Percentiles rank a stretch among this genome's conserved stretches.
phyloP scores from a whole-genome alignment of 1,140 invertebrate genomes.

The Pentalonia nigronervosa region DNA sequence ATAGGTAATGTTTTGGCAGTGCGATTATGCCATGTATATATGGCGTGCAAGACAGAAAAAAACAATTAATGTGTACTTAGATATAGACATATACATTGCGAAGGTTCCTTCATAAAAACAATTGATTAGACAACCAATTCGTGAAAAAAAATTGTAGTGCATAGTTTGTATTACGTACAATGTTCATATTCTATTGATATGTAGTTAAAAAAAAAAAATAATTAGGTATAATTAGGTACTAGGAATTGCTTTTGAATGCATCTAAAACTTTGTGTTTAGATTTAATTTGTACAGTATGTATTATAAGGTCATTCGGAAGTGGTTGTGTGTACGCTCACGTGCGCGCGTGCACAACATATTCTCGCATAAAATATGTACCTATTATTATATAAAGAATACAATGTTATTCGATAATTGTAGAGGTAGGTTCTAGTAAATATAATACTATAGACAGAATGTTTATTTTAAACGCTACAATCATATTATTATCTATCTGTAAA shows the following conservation, averaged over 20 bases:
- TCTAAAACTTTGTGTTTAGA: not conserved
- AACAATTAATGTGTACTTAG: not conserved
- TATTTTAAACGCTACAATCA: not conserved
- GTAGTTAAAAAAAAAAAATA: not conserved
- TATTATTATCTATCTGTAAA: not conserved
- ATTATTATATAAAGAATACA: not conserved
- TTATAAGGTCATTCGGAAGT: not conserved
- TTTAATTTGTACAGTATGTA: not conserved
- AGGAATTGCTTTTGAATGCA: not conserved
- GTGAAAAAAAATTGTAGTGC: not conserved
- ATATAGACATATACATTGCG: not conserved
- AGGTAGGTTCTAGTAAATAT: not conserved
- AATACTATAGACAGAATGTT: not conserved
- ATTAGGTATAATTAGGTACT: not conserved
- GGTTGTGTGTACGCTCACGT: not conserved
- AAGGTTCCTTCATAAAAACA: constrained; percentile 10
- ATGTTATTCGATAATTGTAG: not conserved
- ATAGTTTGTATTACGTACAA: not conserved
- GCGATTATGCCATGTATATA: not conserved
- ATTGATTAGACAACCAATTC: not conserved
- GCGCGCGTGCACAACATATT: not conserved
- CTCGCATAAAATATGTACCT: not conserved
- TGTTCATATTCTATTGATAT: not conserved
- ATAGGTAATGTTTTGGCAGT: not conserved
- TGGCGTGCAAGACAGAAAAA: not conserved